These are phyloP conservation scores for Agapornis canus DNA, from an alignment of 2,797 vertebrate species.

Conservation along the genomic window DNA sequence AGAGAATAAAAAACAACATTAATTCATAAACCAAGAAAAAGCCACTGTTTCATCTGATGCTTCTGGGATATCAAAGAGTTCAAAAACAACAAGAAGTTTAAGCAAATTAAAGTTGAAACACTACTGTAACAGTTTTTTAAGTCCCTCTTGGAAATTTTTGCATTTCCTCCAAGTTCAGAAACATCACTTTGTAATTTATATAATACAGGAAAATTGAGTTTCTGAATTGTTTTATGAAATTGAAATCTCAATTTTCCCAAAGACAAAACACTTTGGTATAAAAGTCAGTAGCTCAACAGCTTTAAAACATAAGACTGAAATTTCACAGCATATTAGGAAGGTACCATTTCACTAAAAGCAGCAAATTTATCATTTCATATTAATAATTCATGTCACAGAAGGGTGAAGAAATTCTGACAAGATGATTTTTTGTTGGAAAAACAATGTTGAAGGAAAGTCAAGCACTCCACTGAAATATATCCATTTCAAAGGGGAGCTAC, in stretches of 20 bases:
- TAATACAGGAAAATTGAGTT: not conserved
- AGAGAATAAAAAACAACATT: not conserved
- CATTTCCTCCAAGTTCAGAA: not conserved
- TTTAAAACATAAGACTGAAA: not conserved
- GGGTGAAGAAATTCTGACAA: not conserved
- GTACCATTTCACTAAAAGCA: not conserved
- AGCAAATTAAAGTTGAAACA: not conserved
- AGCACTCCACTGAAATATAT: not conserved
- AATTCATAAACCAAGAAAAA: conserved; percentile 26
- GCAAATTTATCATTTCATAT: not conserved
- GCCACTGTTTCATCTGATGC: not conserved
- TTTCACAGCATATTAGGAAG: not conserved
- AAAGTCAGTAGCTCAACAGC: not conserved
- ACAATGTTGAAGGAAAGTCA: not conserved
- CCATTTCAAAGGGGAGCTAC: not conserved
- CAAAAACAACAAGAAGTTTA: not conserved
- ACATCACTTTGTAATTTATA: not conserved
- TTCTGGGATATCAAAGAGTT: conserved; percentile 26
- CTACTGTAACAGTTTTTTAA: not conserved
- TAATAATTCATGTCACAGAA: not conserved
- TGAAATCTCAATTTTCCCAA: not conserved
- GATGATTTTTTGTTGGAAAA: not conserved
- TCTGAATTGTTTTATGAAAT: not conserved
- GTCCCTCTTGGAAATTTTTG: not conserved
- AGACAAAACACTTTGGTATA: not conserved